Conservation (phyloP, 2,797 vertebrate genomes). For the Anguilla obscura region DNA sequence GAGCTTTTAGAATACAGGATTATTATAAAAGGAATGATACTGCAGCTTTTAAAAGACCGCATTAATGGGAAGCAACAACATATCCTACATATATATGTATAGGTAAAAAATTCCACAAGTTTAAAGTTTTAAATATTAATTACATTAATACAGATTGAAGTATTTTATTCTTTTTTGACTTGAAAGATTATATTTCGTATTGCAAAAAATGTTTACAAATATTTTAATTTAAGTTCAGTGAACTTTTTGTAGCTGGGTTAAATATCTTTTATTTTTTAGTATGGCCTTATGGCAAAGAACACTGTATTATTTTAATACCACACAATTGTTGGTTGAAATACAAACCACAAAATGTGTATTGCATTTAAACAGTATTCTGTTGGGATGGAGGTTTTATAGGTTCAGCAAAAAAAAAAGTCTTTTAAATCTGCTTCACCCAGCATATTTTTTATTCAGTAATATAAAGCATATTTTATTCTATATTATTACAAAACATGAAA, state of each 20-base stretch:
- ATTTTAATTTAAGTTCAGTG: slow-evolving; percentile 99
- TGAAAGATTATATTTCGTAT: slow-evolving; percentile 99
- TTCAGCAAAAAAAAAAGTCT: slow-evolving; percentile 83
- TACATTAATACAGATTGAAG: slow-evolving; percentile 98
- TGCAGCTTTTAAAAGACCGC: slow-evolving; percentile 75
- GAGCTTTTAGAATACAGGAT: slow-evolving; percentile 70
- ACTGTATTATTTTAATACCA: slow-evolving; percentile 99
- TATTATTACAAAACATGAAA: slow-evolving; percentile 94
- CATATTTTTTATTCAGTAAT: slow-evolving; percentile 99
- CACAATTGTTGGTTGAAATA: slow-evolving; percentile 81
- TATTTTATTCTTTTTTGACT: slow-evolving; percentile 99
- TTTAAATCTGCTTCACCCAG: slow-evolving; percentile 92
- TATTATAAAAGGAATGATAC: slow-evolving; percentile 64
- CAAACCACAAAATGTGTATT: slow-evolving; percentile 81
- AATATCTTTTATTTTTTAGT: slow-evolving; percentile 94
- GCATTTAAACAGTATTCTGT: slow-evolving; percentile 94
- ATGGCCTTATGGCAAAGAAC: slow-evolving; percentile 92
- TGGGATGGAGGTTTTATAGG: slow-evolving; percentile 94
- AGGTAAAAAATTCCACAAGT: slow-evolving; percentile 79
- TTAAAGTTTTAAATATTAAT: slow-evolving; percentile 93
- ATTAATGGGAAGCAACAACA: slow-evolving; percentile 78
- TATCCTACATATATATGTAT: slow-evolving; percentile 83
- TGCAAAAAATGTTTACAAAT: slow-evolving; percentile 99
- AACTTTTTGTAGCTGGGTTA: slow-evolving; percentile 99
- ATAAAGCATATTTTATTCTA: slow-evolving; percentile 99